Conservation (phyloP, 1,140 invertebrate genomes). For the Solenopsis fugax region DNA sequence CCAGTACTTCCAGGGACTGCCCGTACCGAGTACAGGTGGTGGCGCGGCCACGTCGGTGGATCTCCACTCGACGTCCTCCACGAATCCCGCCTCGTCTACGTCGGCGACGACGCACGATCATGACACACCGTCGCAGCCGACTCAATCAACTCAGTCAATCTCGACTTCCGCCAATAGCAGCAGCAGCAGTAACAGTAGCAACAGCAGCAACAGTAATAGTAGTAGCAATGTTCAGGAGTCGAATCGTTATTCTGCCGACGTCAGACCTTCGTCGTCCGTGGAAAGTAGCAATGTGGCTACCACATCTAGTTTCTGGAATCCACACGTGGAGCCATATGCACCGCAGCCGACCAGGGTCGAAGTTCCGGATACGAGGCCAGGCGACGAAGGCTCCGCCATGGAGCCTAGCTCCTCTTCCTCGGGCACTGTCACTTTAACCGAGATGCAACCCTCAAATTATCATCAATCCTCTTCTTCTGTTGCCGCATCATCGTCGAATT, state of each 20-base stretch:
- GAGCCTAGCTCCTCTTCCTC: constrained; percentile 71
- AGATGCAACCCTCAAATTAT: constrained; percentile 82
- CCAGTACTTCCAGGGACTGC: constrained; percentile 92
- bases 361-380: constrained; percentile 83
- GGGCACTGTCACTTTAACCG: constrained; percentile 81
- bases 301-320: constrained; percentile 78
- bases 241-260: constrained; percentile 67
- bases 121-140: constrained; percentile 69
- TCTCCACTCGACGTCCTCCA: constrained; percentile 80
- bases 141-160: constrained; percentile 78
- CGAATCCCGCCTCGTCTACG: constrained; percentile 83
- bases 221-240: constrained; percentile 72
- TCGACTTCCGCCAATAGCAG: constrained; percentile 71
- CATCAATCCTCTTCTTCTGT: constrained; percentile 57
- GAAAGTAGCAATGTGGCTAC: constrained; percentile 52
- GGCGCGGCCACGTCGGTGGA: constrained; percentile 83
- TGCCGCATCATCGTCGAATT: constrained; percentile 40
- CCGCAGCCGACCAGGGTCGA: constrained; percentile 83
- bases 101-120: constrained; percentile 82
- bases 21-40: constrained; percentile 87
- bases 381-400: constrained; percentile 81
- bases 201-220: constrained; percentile 60
- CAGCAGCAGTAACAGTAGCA: constrained; percentile 54
- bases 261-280: constrained; percentile 66
- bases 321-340: constrained; percentile 82